Conservation (phyloP, 2,888 invertebrate species). For the Latheticus oryzae region DNA sequence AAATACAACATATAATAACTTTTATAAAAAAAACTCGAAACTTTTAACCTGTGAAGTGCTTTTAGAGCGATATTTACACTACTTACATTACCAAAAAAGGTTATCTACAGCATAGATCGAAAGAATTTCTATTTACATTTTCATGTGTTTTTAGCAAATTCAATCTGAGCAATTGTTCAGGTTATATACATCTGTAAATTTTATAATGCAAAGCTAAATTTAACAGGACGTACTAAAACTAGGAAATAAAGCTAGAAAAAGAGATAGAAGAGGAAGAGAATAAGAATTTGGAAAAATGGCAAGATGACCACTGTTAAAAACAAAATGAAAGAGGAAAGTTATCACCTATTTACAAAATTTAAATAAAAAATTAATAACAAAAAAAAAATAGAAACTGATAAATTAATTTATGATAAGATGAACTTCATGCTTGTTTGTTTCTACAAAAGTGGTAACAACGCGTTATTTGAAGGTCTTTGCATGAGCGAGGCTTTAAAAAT, state of each 20-base stretch:
- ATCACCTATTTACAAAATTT: slow-evolving; percentile 55
- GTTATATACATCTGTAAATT: slow-evolving; percentile 53
- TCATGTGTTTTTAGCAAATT: slow-evolving; percentile 11
- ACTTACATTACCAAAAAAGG: slow-evolving; percentile 44
- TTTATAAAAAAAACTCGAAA: slow-evolving; percentile 38
- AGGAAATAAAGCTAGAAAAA: slow-evolving; percentile 30
- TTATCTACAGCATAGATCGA: slow-evolving; percentile 37
- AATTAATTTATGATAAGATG: slow-evolving; percentile 49
- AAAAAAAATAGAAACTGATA: slow-evolving; percentile 50
- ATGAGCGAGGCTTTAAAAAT: slow-evolving; percentile 34
- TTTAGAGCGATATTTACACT: slow-evolving; percentile 48
- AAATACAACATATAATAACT: slow-evolving; percentile 36
- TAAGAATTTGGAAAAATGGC: slow-evolving; percentile 33
- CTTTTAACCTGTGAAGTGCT: slow-evolving; percentile 45
- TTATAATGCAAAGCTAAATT: slow-evolving; percentile 28
- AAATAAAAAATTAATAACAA: slow-evolving; percentile 53
- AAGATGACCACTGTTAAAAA: slow-evolving; percentile 41
- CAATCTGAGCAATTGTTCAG: slow-evolving; percentile 59
- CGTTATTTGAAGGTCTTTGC: slow-evolving; percentile 23
- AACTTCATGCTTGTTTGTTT: slow-evolving; percentile 30
- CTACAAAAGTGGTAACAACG: slow-evolving; percentile 37
- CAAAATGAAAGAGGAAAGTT: slow-evolving; percentile 17
- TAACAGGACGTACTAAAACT: slow-evolving; percentile 23
- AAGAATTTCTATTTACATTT: slow-evolving; percentile 41
- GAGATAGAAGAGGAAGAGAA: slow-evolving; percentile 7